These are phyloP conservation scores for Homarus gammarus DNA, from an alignment of 2,888 invertebrate genomes.

Conservation along the genomic window DNA sequence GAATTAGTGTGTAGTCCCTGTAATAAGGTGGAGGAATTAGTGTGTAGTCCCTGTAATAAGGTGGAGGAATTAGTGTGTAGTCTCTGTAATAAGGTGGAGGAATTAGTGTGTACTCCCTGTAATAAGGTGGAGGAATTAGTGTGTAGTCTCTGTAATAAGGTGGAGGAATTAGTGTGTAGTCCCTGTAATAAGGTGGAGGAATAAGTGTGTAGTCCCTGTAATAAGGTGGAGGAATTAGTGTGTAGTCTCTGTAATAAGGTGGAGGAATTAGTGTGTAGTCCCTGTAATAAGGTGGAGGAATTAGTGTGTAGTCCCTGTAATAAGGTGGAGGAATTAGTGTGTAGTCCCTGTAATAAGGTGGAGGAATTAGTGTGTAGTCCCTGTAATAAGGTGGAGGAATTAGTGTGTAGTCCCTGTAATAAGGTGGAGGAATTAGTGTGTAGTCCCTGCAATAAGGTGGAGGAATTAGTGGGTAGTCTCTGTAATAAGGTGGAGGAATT, in stretches of 20 bases:
- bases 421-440: constrained; percentile 45
- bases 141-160: constrained; percentile 71
- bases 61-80: constrained; percentile 61
- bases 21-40: constrained; percentile 1
- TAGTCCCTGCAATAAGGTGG: constrained; percentile 62
- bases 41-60: constrained; percentile 70
- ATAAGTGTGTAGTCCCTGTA: constrained; percentile 74
- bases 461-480: constrained; percentile 72
- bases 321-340: constrained; percentile 73
- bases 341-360: constrained; percentile 65
- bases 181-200: constrained; percentile 41
- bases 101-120: constrained; percentile 74
- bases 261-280: constrained; percentile 69
- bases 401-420: constrained; percentile 72
- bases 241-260: constrained; percentile 68
- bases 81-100: constrained; percentile 49
- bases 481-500: constrained; percentile 10
- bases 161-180: constrained; percentile 65
- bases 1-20: constrained; percentile 74
- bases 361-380: too few species aligned
- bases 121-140: constrained; percentile 9
- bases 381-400: constrained; percentile 74
- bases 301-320: too few species aligned
- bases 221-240: constrained; percentile 28
- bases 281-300: constrained; percentile 31